Base-by-base conservation (phyloP, 2,113 vertebrate species). In the Eleginops maclovinus region DNA sequence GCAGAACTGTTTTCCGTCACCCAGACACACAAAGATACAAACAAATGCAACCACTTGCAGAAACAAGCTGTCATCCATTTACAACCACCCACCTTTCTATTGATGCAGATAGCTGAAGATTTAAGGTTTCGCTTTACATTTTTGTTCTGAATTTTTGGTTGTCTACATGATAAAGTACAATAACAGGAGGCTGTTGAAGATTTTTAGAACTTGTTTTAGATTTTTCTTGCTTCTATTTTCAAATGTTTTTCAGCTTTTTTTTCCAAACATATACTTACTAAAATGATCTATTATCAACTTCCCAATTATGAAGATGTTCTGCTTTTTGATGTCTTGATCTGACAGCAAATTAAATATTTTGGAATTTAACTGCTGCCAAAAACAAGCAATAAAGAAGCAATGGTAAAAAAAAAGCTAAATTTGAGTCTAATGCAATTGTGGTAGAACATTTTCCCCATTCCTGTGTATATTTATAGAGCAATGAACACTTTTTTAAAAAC, bases 51-150 rank as follows among this genome's bases (percentile, higher is more conserved):
- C 43, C 44, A 26, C 55, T 40, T 47, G 40, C 41, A n/a, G 44
- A 24, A 60, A 50, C 54, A 80, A 83, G 55, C 73, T 64, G 75
- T 50, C 55, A 47, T 56, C 47, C 9, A 24, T 46, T 68, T 44
- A 54, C 65, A 72, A 28, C 22, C 55, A 59, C 28, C 60, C 55
- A 67, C 68, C 49, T 46, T 76, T 36, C 58, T 15, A 36, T 50
- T 72, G 55, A 51, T 53, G 44, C 68, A 79, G 53, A 75, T 81
- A 51, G 41, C 59, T 46, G 66, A 47, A 53, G 53, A 40, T 22
- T 0, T 22, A 51, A 15, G 31, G 65, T 36, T 72, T 13, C 12
- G 44, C 64, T 31, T 75, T 51, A 47, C 67, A 31, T 14, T 21
- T 22, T 58, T 79, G 47, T 55, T 13, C 44, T 22, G 13, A 73